These are phyloP conservation scores for Unio pictorum DNA, from an alignment of 2,888 invertebrate species.

Conservation along the genomic window DNA sequence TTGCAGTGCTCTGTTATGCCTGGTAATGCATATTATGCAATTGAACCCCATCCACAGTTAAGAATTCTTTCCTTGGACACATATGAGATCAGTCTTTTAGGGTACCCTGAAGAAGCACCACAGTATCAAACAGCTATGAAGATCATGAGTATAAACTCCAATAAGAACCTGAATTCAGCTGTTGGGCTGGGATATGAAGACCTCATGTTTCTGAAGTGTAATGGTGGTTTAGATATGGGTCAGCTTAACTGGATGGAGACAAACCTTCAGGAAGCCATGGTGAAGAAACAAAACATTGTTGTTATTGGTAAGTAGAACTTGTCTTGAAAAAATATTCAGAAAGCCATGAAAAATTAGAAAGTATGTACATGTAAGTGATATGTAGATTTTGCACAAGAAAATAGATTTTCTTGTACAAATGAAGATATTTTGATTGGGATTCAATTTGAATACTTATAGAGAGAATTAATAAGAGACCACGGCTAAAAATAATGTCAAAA, in stretches of 20 bases:
- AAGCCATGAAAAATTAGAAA: too few species aligned
- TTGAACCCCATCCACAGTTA: slow-evolving; percentile 53
- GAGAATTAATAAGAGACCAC: too few species aligned
- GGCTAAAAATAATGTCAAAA: too few species aligned
- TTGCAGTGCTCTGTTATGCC: slow-evolving; percentile 12
- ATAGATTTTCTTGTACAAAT: too few species aligned
- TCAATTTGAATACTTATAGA: too few species aligned
- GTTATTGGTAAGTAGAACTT: slow-evolving; percentile 60
- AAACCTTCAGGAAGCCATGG: slow-evolving; percentile 57
- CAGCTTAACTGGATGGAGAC: slow-evolving; percentile 68
- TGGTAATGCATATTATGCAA: slow-evolving; percentile 60
- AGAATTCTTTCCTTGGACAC: slow-evolving; percentile 67
- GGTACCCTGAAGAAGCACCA: slow-evolving; percentile 41
- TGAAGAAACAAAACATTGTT: slow-evolving; percentile 64
- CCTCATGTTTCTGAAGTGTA: slow-evolving; percentile 65
- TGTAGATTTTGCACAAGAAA: too few species aligned
- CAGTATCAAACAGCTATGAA: slow-evolving; percentile 53
- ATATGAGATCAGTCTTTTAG: slow-evolving; percentile 69
- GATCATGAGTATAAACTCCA: slow-evolving; percentile 59
- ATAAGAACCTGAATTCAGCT: slow-evolving; percentile 61
- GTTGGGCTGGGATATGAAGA: slow-evolving; percentile 54
- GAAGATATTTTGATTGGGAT: too few species aligned
- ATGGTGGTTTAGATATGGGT: slow-evolving; percentile 67
- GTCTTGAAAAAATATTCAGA: too few species aligned
- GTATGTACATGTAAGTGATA: too few species aligned